These are phyloP conservation scores for Globodera rostochiensis DNA, from an alignment of 1,140 invertebrate species.

Conservation along the genomic window DNA sequence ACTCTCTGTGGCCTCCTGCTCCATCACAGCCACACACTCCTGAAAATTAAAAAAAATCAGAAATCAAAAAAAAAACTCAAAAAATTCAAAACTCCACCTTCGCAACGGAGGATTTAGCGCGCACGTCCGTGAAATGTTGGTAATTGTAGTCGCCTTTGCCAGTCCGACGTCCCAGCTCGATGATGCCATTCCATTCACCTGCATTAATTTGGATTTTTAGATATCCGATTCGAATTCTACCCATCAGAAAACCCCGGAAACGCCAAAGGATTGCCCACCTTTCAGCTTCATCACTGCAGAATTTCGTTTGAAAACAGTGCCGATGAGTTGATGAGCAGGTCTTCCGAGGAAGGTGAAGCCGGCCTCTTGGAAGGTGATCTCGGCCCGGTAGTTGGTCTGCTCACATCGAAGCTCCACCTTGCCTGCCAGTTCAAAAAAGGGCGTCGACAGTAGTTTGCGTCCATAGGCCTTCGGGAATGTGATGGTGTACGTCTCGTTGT, in stretches of 20 bases:
- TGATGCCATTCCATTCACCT: too few relatives aligned
- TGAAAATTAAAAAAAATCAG: conserved; percentile 68
- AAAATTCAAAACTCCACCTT: conserved; percentile 69
- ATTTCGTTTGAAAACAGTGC: conserved; percentile 40
- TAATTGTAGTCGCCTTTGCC: conserved; percentile 75
- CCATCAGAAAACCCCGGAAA: too few relatives aligned
- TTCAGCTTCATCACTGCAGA: conserved; percentile 73
- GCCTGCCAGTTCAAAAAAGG: conserved; percentile 71
- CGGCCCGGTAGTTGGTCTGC: conserved; percentile 69
- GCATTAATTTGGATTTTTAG: too few relatives aligned
- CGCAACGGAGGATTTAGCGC: conserved; percentile 79
- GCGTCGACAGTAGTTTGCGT: conserved; percentile 69
- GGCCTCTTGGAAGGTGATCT: conserved; percentile 69
- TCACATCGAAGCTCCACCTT: conserved; percentile 67
- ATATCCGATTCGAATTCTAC: too few relatives aligned
- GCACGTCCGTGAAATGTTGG: conserved; percentile 84
- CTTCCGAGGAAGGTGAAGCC: too few relatives aligned
- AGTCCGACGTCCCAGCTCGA: conserved; percentile 69
- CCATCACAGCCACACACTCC: conserved; percentile 50
- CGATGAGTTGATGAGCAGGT: too few relatives aligned
- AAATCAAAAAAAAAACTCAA: conserved; percentile 61
- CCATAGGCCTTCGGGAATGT: conserved; percentile 71
- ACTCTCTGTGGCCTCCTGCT: conserved; percentile 54
- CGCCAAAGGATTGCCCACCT: too few relatives aligned
- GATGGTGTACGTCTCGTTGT: conserved; percentile 69